A percentile compares a stretch with the other conserved stretches of the same genome.
phyloP scores from a whole-genome alignment of 1,140 invertebrate species.

The Medauroidea extradentata region DNA sequence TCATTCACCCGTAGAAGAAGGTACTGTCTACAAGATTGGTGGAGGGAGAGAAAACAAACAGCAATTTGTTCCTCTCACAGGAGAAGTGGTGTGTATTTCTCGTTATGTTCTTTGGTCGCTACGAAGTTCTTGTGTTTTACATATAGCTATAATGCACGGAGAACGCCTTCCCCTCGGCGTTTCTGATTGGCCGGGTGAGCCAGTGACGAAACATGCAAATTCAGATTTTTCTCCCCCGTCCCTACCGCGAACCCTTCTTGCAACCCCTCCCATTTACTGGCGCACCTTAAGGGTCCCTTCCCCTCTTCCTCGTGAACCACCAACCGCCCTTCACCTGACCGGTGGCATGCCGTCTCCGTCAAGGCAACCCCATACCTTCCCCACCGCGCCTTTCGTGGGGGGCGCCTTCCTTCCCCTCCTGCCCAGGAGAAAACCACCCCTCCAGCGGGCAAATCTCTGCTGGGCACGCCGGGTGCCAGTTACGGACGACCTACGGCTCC shows the following conservation, averaged over 20 bases:
- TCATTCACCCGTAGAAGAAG: too few relatives aligned
- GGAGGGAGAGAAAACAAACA: neutral
- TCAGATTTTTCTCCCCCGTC: slow-evolving; percentile 31
- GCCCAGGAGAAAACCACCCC: slow-evolving; percentile 4
- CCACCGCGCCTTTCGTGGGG: slow-evolving; percentile 7
- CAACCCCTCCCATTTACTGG: neutral
- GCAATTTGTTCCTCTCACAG: slow-evolving; percentile 1
- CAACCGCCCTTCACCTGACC: too few relatives aligned
- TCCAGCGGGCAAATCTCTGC: slow-evolving; percentile 1
- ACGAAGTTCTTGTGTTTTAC: neutral
- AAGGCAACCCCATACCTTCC: neutral
- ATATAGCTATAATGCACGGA: slow-evolving; percentile 13
- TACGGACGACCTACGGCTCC: neutral
- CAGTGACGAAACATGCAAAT: slow-evolving; percentile 50
- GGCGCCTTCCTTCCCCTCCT: neutral
- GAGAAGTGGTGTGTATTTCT: slow-evolving; percentile 1
- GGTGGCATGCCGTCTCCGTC: too few relatives aligned
- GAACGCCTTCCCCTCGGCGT: slow-evolving; percentile 14
- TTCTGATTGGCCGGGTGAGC: slow-evolving; percentile 15
- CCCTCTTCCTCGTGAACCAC: too few relatives aligned
- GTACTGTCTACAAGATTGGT: too few relatives aligned
- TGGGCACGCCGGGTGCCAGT: slow-evolving; percentile 33
- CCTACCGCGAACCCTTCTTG: neutral
- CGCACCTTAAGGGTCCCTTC: too few relatives aligned
- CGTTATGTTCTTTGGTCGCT: slow-evolving; percentile 2